Conservation (phyloP, 2,113 vertebrate genomes). For the Pseudois nayaur region DNA sequence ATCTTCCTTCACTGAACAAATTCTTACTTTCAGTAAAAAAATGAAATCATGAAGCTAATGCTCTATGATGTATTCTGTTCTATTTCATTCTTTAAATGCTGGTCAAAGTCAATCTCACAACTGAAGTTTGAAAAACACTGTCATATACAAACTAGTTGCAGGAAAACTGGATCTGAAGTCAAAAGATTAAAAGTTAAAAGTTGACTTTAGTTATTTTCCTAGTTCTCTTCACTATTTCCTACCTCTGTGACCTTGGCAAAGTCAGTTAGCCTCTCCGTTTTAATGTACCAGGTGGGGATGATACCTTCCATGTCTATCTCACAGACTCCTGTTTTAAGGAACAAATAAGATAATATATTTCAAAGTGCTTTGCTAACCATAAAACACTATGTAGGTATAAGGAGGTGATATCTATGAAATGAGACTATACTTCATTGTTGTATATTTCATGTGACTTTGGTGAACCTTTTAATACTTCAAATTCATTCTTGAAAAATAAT, state of each 20-base stretch:
- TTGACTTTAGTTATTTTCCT: background rate
- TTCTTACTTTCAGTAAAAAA: background rate
- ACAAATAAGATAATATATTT: conserved; percentile 54
- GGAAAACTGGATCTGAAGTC: background rate
- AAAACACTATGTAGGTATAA: conserved; percentile 45
- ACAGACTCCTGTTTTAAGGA: conserved; percentile 25
- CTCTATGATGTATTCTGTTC: background rate
- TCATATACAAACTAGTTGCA: background rate
- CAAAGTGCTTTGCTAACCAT: conserved; percentile 49
- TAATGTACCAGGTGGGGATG: background rate
- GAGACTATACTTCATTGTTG: conserved; percentile 58
- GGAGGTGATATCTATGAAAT: conserved; percentile 55
- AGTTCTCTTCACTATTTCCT: background rate
- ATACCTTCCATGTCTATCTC: background rate
- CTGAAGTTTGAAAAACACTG: background rate
- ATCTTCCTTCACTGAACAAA: conserved; percentile 7
- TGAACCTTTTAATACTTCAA: conserved; percentile 57
- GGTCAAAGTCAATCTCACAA: background rate
- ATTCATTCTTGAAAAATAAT: conserved; percentile 51
- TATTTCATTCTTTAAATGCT: conserved; percentile 10
- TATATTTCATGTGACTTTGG: conserved; percentile 46
- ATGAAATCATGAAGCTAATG: background rate
- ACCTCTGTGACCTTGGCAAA: conserved; percentile 37
- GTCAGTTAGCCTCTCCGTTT: background rate
- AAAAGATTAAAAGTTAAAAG: conserved; percentile 12